Percentiles rank a stretch among this genome's conserved stretches.
phyloP scores from a whole-genome alignment of 2,888 invertebrate species.

The Orthosia incerta region DNA sequence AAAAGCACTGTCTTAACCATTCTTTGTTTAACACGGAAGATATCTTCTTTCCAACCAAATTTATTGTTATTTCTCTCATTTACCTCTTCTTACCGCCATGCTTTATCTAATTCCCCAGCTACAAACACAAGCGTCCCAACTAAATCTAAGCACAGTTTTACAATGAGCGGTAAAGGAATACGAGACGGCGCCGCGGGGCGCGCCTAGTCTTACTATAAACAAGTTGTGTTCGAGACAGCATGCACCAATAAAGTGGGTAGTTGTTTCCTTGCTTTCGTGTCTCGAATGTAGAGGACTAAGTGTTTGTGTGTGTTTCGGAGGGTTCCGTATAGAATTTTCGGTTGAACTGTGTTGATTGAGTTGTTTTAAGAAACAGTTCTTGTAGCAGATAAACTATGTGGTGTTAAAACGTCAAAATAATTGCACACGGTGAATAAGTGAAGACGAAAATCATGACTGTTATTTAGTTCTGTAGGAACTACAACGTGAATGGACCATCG shows the following conservation, averaged over 20 bases:
- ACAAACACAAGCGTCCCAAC: constrained; percentile 25
- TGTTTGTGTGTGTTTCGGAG: constrained; percentile 23
- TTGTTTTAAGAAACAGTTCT: not conserved
- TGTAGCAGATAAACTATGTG: not conserved
- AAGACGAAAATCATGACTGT: not conserved
- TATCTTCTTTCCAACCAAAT: not conserved
- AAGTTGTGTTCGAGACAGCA: constrained; percentile 62
- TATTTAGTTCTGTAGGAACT: not conserved
- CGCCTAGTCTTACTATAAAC: constrained; percentile 59
- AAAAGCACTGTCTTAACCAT: no score
- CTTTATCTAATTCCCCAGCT: constrained; percentile 31
- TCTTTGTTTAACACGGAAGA: not conserved
- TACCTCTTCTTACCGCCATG: not conserved
- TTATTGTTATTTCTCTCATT: constrained; percentile 4
- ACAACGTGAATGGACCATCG: not conserved
- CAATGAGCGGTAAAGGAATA: constrained; percentile 57
- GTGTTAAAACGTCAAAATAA: not conserved
- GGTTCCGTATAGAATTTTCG: constrained; percentile 44
- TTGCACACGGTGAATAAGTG: no score
- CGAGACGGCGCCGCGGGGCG: constrained; percentile 57
- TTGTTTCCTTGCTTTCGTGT: constrained; percentile 62
- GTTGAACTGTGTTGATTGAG: not conserved
- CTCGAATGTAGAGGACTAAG: constrained; percentile 55
- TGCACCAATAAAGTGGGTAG: constrained; percentile 67
- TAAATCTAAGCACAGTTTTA: constrained; percentile 52